These are phyloP conservation scores for Coelopa frigida DNA, from an alignment of 1,140 invertebrate genomes.

Conservation along the genomic window DNA sequence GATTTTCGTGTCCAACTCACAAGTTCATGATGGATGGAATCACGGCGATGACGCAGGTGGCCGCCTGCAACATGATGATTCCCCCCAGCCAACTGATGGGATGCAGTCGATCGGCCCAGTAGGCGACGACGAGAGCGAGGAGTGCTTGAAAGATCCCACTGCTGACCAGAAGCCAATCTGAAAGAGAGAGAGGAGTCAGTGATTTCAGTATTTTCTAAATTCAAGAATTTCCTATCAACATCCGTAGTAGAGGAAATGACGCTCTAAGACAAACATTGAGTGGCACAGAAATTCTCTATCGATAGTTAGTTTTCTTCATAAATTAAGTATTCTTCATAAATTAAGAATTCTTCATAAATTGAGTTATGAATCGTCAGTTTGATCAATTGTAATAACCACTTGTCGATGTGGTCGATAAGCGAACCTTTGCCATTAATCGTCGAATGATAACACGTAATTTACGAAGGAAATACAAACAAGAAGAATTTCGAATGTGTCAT, in stretches of 20 bases:
- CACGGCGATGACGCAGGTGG: slow-evolving; percentile 48
- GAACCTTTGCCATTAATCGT: no score
- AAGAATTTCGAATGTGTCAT: background rate
- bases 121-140: slow-evolving; percentile 49
- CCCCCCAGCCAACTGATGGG: slow-evolving; percentile 54
- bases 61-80: slow-evolving; percentile 51
- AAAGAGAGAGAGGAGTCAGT: slow-evolving; percentile 17
- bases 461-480: background rate
- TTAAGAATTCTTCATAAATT: no score
- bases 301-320: no score
- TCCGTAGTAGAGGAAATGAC: no score
- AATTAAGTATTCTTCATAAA: no score
- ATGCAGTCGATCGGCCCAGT: slow-evolving; percentile 55
- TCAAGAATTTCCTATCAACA: no score
- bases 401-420: no score
- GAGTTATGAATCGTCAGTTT: no score
- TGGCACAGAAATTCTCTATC: no score
- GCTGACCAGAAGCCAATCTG: slow-evolving; percentile 53
- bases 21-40: slow-evolving; percentile 50
- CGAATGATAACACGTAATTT: slow-evolving; percentile 11
- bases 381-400: no score
- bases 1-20: slow-evolving; percentile 20
- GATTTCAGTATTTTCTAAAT: no score
- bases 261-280: no score
- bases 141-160: slow-evolving; percentile 50